Evolutionary conservation across 2,797 vertebrate species (phyloP).

Genomic region (Sorex maritimensis): DNA sequence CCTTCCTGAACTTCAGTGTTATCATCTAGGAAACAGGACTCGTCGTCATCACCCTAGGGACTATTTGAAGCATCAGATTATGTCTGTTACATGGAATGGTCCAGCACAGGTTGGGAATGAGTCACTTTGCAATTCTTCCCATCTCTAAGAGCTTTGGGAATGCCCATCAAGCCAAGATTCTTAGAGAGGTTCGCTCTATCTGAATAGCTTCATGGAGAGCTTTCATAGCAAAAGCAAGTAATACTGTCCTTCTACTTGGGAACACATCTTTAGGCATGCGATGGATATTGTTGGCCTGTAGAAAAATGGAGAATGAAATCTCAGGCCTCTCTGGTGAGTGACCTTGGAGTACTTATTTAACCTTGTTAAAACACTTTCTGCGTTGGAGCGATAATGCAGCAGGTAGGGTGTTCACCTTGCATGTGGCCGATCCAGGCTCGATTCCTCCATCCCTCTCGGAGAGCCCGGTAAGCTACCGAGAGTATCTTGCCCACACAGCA

Average conservation of each 20-base stretch:
- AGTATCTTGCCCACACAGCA: too few species aligned
- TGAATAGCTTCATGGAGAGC: neutral
- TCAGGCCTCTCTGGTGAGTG: neutral
- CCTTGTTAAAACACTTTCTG: neutral
- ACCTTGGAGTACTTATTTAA: neutral
- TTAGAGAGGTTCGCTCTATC: neutral
- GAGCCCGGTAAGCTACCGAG: too few species aligned
- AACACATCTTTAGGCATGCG: neutral
- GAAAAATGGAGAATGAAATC: slow-evolving; percentile 42
- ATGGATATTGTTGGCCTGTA: neutral
- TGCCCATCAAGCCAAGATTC: neutral
- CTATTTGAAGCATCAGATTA: slow-evolving; percentile 5
- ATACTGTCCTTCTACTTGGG: slow-evolving; percentile 19
- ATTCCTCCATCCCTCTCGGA: too few species aligned
- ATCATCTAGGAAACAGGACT: slow-evolving; percentile 57
- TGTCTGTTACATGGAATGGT: neutral
- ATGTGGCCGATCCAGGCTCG: too few species aligned
- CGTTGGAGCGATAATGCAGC: too few species aligned
- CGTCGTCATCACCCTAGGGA: neutral
- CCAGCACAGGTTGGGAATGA: neutral
- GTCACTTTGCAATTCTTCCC: neutral
- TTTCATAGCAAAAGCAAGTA: slow-evolving; percentile 10
- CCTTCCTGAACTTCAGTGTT: slow-evolving; percentile 23
- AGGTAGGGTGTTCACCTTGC: too few species aligned
- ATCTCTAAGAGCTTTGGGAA: slow-evolving; percentile 2